Conservation (phyloP, 2,888 invertebrate species). For the Drosophila anomalata region DNA sequence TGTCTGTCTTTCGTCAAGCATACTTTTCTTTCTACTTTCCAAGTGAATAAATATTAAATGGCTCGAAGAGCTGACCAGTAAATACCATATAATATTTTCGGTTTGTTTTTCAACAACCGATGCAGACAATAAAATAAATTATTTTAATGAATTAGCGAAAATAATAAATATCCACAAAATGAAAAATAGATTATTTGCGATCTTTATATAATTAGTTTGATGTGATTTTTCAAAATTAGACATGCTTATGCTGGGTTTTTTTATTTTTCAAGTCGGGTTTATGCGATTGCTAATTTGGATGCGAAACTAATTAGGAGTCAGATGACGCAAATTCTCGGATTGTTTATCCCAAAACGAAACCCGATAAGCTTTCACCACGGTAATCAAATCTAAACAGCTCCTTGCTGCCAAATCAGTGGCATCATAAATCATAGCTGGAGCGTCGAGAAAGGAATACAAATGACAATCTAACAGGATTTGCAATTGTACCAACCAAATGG, state of each 20-base stretch:
- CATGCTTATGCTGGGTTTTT: conserved; percentile 40
- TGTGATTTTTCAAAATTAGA: conserved; percentile 16
- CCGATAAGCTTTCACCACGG: conserved; percentile 32
- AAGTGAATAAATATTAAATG: conserved; percentile 3
- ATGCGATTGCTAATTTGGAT: conserved; percentile 58
- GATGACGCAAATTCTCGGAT: conserved; percentile 27
- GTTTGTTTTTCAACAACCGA: neutral
- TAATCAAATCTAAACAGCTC: conserved; percentile 36
- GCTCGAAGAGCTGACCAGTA: neutral
- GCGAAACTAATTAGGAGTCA: conserved; percentile 41
- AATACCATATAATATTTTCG: neutral
- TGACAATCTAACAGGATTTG: conserved; percentile 23
- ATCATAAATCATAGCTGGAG: conserved; percentile 33
- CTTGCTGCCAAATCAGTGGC: conserved; percentile 4
- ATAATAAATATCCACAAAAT: neutral
- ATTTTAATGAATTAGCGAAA: conserved; percentile 3
- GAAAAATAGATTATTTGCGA: neutral
- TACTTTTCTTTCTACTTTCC: neutral
- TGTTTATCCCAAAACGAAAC: conserved; percentile 39
- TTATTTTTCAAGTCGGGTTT: conserved; percentile 40
- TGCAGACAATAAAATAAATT: neutral
- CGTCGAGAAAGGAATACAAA: conserved; percentile 27
- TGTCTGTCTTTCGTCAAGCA: neutral
- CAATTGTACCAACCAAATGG: conserved; percentile 23
- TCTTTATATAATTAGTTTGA: neutral